phyloP scores from a whole-genome alignment of 1,140 invertebrate genomes.

The Andricus grossulariae region DNA sequence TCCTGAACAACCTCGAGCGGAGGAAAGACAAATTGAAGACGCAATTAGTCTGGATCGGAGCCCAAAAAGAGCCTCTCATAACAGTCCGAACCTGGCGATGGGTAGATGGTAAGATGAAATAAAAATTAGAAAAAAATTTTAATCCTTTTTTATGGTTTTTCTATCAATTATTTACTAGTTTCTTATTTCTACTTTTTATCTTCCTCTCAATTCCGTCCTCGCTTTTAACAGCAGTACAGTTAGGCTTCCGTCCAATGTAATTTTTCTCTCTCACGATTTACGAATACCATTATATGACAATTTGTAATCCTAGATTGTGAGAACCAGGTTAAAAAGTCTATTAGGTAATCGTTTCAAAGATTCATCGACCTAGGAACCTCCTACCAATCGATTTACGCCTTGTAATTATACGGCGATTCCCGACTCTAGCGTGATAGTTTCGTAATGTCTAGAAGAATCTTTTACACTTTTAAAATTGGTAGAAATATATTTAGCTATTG shows the following conservation, averaged over 20 bases:
- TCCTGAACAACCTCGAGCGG: conserved; percentile 87
- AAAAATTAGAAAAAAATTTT: conserved; percentile 33
- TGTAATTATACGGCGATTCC: conserved; percentile 60
- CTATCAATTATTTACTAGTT: not conserved
- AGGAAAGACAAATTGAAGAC: conserved; percentile 87
- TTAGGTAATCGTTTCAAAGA: conserved; percentile 18
- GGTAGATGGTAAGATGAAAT: conserved; percentile 85
- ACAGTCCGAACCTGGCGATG: conserved; percentile 91
- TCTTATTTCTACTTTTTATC: conserved; percentile 38
- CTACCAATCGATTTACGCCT: conserved; percentile 13
- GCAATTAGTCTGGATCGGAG: conserved; percentile 93
- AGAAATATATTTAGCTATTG: not conserved
- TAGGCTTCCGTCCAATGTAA: conserved; percentile 45
- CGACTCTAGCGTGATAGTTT: conserved; percentile 45
- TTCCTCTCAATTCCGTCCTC: not conserved
- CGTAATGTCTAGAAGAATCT: not conserved
- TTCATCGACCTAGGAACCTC: conserved; percentile 22
- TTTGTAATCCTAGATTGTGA: conserved; percentile 58
- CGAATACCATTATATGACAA: conserved; percentile 44
- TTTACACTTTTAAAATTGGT: not conserved
- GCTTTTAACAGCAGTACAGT: not conserved
- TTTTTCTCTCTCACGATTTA: conserved; percentile 56
- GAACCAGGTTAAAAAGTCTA: conserved; percentile 58
- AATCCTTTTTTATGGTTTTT: conserved; percentile 31
- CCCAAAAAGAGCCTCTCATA: conserved; percentile 89